These are phyloP conservation scores for Dissostichus mawsoni DNA, from an alignment of 2,113 vertebrate species.

Conservation along the genomic window DNA sequence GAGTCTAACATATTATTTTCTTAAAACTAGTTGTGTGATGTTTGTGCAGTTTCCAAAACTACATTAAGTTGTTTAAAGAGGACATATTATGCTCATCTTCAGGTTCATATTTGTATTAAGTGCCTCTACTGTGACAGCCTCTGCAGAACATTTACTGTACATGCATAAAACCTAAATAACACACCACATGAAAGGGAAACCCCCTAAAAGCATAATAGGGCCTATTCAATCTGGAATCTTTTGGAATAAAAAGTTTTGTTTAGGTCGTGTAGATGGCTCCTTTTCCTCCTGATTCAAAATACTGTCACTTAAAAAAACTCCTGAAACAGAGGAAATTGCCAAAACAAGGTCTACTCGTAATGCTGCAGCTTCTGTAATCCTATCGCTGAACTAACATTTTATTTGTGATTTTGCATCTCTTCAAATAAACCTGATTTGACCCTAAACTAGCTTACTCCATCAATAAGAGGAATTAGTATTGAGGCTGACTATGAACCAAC, in stretches of 20 bases:
- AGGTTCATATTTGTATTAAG: too few relatives aligned
- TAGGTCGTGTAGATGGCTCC: neutral
- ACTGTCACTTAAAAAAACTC: neutral
- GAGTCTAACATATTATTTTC: neutral
- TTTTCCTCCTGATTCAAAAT: neutral
- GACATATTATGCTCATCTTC: too few relatives aligned
- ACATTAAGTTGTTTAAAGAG: neutral
- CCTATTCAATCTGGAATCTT: neutral
- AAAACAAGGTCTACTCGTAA: neutral
- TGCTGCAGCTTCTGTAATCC: neutral
- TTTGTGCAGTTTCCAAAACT: neutral
- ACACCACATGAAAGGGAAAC: too few relatives aligned
- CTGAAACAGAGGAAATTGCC: neutral
- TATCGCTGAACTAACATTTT: neutral
- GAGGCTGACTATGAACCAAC: constrained; percentile 4
- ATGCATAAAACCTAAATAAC: too few relatives aligned
- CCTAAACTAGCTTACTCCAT: neutral
- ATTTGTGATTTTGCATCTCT: neutral
- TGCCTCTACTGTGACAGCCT: too few relatives aligned
- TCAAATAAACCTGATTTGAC: neutral
- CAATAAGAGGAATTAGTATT: neutral
- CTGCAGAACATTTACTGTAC: too few relatives aligned
- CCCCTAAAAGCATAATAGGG: too few relatives aligned
- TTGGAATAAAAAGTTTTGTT: neutral
- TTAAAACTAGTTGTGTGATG: neutral